Percentiles rank a stretch among this genome's conserved stretches.
These are phyloP conservation scores for Cryptoprocta ferox DNA, from an alignment of 2,797 vertebrate genomes.

Conservation along the genomic window DNA sequence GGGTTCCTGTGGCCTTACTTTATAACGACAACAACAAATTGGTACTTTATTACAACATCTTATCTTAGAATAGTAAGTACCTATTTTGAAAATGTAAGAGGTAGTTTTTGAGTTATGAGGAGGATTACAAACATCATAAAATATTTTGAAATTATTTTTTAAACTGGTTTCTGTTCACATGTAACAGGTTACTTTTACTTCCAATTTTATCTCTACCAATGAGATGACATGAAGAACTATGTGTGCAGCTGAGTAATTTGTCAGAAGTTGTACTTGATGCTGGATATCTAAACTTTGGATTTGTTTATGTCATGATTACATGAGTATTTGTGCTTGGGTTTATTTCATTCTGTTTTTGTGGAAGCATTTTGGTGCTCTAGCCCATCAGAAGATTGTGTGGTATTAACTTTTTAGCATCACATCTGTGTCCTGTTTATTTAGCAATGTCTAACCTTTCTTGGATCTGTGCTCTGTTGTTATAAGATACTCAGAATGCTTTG, in stretches of 20 bases:
- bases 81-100: not conserved
- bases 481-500: slow-evolving; percentile 48
- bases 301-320: not conserved
- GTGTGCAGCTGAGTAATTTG: not conserved
- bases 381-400: not conserved
- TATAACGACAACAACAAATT: slow-evolving; percentile 40
- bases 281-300: not conserved
- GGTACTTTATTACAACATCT: slow-evolving; percentile 45
- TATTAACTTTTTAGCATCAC: slow-evolving; percentile 31
- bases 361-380: not conserved
- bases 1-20: slow-evolving; percentile 62
- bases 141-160: not conserved
- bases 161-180: not conserved
- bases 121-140: not conserved
- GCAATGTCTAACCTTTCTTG: slow-evolving; percentile 35
- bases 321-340: not conserved
- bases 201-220: not conserved
- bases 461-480: not conserved
- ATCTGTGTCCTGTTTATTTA: slow-evolving; percentile 65
- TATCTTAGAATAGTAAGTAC: slow-evolving; percentile 23
- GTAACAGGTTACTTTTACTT: not conserved
- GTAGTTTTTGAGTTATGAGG: not conserved
- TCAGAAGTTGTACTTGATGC: not conserved
- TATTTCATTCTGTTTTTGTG: slow-evolving; percentile 7
- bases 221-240: not conserved